Conservation (phyloP, 2,113 vertebrate species). For the Lasiurus cinereus region DNA sequence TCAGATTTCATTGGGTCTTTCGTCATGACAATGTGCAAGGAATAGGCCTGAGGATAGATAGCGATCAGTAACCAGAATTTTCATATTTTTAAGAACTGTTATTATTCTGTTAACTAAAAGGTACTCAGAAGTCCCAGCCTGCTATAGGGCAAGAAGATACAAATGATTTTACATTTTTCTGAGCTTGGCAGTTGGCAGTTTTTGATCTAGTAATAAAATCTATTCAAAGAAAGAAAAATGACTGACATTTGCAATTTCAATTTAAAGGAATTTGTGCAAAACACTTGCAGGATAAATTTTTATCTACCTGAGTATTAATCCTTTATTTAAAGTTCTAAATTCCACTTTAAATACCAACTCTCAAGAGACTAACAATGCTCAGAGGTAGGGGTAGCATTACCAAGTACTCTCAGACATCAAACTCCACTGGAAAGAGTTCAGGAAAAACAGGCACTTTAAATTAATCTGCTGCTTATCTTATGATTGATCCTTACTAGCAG, state of each 20-base stretch:
- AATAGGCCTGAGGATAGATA: conserved; percentile 77
- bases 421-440: background rate
- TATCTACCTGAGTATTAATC: background rate
- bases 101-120: conserved; percentile 46
- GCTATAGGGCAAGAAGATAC: background rate
- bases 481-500: background rate
- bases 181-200: background rate
- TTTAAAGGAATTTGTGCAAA: conserved; percentile 49
- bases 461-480: background rate
- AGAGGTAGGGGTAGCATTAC: background rate
- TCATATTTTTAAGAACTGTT: conserved; percentile 25
- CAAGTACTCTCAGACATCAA: background rate
- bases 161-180: conserved; percentile 49
- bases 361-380: background rate
- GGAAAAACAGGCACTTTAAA: background rate
- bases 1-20: conserved; percentile 82
- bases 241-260: background rate
- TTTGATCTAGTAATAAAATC: conserved; percentile 65
- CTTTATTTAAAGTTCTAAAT: conserved; percentile 9
- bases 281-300: background rate
- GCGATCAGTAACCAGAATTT: conserved; percentile 57
- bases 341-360: background rate
- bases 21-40: conserved; percentile 68
- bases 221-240: background rate
- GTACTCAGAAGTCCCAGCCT: background rate